Evolutionary conservation across 2,888 invertebrate species (phyloP).

Genomic region (Himalopsyche tibetana): DNA sequence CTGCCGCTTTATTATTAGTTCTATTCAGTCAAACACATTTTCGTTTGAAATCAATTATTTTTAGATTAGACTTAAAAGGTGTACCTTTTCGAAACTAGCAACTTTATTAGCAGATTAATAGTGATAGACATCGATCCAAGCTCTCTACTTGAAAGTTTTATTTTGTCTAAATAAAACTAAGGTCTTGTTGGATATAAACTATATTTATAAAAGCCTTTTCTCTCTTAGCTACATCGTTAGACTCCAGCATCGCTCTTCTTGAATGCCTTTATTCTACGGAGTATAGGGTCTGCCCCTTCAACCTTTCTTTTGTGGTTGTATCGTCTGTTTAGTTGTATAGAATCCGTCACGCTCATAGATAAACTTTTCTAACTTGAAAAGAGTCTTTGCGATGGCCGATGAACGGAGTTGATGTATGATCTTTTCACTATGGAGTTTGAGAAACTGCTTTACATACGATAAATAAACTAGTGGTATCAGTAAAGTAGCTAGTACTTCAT

Average conservation of each 20-base stretch:
- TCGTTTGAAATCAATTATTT: not conserved
- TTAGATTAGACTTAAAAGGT: not conserved
- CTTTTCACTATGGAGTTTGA: not conserved
- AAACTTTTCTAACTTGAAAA: slow-evolving; percentile 10
- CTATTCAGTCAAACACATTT: no score
- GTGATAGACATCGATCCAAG: not conserved
- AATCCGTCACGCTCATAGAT: not conserved
- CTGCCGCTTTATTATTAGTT: no score
- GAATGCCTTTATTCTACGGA: slow-evolving; percentile 26
- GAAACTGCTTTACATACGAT: not conserved
- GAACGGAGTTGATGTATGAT: not conserved
- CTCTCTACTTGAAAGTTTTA: not conserved
- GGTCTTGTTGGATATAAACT: not conserved
- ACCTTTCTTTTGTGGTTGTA: slow-evolving; percentile 9
- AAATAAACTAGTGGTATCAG: not conserved
- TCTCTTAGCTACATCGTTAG: slow-evolving; percentile 11
- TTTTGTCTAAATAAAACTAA: not conserved
- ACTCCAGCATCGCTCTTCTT: not conserved
- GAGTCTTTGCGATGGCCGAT: not conserved
- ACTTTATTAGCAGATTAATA: not conserved
- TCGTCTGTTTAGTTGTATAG: slow-evolving; percentile 24
- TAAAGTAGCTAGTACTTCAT: no score
- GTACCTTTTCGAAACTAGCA: not conserved
- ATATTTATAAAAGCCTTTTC: slow-evolving; percentile 1
- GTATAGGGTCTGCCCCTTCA: slow-evolving; percentile 10